Evolutionary conservation across 2,888 invertebrate species (phyloP), one percentile per base, ranked within the genome.

Genomic region (Arenicola marina): DNA sequence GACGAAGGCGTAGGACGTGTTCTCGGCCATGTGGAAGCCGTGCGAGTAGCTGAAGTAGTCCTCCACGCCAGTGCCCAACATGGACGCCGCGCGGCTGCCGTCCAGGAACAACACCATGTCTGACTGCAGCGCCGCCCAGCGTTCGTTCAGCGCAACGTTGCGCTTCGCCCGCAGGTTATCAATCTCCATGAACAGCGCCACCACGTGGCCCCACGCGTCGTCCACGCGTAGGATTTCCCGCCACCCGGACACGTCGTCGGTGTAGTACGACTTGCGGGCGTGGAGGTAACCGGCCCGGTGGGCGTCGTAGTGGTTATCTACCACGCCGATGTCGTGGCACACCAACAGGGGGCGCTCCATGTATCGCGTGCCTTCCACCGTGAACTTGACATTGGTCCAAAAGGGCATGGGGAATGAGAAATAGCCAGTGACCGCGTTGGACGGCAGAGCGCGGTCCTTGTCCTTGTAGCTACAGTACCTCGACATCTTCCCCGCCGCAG

Each of bases 41-140:
- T 73, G 73, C 2, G 73, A 62, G 53, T 70, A 73, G 55, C 71
- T 70, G 63, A 73, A 73, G 51, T 70, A 73, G 51, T 73, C 73
- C 55, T 73, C 73, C 4, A 73, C 61, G 2, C 73, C 73, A 1
- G 66, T 68, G 2, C 70, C 69, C 51, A 67, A 51, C 59, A 71
- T 61, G 4, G 66, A 34, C 18, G 69, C 71, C 0, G 62, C 51
- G 7, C 44, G 32, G 7, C 21, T 29, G 15, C 59, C 65, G 48
- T 72, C 72, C 1, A 66, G 29, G 43, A 60, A 71, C 11, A 71
- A 24, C 32, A 72, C 54, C 11, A 53, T 51, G 54, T 71, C 72
- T 4, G 72, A 66, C 56, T 72, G 67, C 33, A 72, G 59, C 3
- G 63, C 61, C 3, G 70, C 67, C 70, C 70, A 72, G 32, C 72